Conservation (phyloP, 2,888 invertebrate species). For the Ischnura elegans region DNA sequence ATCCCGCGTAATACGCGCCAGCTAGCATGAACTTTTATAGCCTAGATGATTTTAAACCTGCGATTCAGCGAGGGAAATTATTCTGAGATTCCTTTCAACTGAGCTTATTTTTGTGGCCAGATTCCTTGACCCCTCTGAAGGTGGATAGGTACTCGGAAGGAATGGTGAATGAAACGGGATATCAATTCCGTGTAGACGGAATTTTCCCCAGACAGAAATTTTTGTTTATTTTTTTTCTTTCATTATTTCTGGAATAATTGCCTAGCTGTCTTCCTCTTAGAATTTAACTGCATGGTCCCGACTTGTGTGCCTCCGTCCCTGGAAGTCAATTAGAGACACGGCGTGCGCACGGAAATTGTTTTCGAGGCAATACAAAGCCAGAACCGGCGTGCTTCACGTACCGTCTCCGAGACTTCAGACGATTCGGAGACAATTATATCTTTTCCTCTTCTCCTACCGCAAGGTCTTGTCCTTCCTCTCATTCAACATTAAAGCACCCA, state of each 20-base stretch:
- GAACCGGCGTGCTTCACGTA: background rate
- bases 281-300: background rate
- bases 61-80: too few relatives aligned
- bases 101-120: background rate
- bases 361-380: background rate
- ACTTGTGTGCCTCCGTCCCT: background rate
- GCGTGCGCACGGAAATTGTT: background rate
- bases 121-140: too few relatives aligned
- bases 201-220: background rate
- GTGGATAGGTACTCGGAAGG: too few relatives aligned
- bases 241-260: background rate
- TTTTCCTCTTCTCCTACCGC: background rate
- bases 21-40: too few relatives aligned
- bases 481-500: background rate
- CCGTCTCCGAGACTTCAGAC: background rate
- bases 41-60: too few relatives aligned
- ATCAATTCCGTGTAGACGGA: too few relatives aligned
- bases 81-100: background rate
- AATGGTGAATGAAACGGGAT: too few relatives aligned
- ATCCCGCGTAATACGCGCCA: too few relatives aligned
- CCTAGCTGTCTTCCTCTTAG: too few relatives aligned
- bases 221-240: background rate
- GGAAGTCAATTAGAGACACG: background rate
- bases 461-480: constrained; percentile 17
- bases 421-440: background rate